These are phyloP conservation scores for Pristionchus exspectatus DNA, from an alignment of 2,888 invertebrate genomes.

Conservation along the genomic window DNA sequence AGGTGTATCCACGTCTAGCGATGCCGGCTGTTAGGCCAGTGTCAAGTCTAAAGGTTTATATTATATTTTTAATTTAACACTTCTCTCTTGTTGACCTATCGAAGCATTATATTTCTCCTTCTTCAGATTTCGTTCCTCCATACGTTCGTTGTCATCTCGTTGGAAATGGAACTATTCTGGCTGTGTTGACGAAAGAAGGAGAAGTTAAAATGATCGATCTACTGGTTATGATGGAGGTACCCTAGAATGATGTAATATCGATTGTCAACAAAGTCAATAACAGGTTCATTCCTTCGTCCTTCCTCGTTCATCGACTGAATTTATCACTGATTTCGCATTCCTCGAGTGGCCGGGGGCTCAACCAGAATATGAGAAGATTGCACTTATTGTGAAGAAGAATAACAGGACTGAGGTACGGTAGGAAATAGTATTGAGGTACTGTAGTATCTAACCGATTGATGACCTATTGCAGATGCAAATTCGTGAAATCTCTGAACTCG, in stretches of 20 bases:
- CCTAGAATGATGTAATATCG: background rate
- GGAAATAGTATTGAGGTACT: background rate
- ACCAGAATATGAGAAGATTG: background rate
- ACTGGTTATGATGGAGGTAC: background rate
- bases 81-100: no score
- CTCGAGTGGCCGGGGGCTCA: conserved; percentile 15
- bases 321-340: conserved; percentile 14
- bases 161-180: background rate
- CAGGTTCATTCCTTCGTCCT: background rate
- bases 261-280: background rate
- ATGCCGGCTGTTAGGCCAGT: no score
- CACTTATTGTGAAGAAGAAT: conserved; percentile 11
- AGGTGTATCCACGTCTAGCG: background rate
- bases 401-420: background rate
- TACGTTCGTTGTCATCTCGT: background rate
- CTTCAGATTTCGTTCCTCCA: background rate
- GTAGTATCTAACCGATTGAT: background rate
- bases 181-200: background rate
- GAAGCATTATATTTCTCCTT: no score
- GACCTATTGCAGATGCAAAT: background rate
- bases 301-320: conserved; percentile 9
- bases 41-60: no score
- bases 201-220: background rate
- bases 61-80: no score
- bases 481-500: background rate